Conservation (phyloP, 2,888 invertebrate species). For the Drosophila colorata region DNA sequence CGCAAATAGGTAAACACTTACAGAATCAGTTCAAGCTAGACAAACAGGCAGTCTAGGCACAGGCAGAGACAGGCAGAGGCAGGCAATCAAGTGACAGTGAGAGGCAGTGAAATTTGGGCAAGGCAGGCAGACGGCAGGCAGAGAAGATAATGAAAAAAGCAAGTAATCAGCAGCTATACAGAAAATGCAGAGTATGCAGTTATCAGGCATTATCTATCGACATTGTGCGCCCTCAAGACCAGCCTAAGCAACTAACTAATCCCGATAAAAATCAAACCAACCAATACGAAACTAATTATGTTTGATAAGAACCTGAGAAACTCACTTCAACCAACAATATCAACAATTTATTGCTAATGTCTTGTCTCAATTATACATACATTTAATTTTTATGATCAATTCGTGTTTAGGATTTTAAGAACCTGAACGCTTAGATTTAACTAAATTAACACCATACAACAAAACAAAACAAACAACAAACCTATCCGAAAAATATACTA, state of each 20-base stretch:
- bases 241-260: slow-evolving; percentile 46
- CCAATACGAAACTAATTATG: slow-evolving; percentile 28
- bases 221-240: slow-evolving; percentile 45
- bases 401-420: slow-evolving; percentile 77
- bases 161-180: slow-evolving; percentile 45
- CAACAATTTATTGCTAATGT: slow-evolving; percentile 55
- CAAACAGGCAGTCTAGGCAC: slow-evolving; percentile 78
- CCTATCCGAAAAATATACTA: slow-evolving; percentile 54
- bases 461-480: slow-evolving; percentile 24
- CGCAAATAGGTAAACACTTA: slow-evolving; percentile 83
- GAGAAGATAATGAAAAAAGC: slow-evolving; percentile 45
- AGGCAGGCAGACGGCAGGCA: slow-evolving; percentile 60
- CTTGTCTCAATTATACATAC: slow-evolving; percentile 56
- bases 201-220: slow-evolving; percentile 41
- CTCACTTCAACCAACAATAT: slow-evolving; percentile 47
- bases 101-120: slow-evolving; percentile 67
- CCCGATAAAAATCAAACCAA: slow-evolving; percentile 33
- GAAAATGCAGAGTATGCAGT: slow-evolving; percentile 45
- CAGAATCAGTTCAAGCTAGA: slow-evolving; percentile 80
- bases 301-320: slow-evolving; percentile 32
- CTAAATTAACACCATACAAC: slow-evolving; percentile 66
- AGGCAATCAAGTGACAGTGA: slow-evolving; percentile 58
- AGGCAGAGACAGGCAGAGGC: slow-evolving; percentile 60
- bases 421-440: slow-evolving; percentile 78
- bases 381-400: slow-evolving; percentile 67